These are phyloP conservation scores for Dromius quadrimaculatus DNA, from an alignment of 2,888 invertebrate species.

Conservation along the genomic window DNA sequence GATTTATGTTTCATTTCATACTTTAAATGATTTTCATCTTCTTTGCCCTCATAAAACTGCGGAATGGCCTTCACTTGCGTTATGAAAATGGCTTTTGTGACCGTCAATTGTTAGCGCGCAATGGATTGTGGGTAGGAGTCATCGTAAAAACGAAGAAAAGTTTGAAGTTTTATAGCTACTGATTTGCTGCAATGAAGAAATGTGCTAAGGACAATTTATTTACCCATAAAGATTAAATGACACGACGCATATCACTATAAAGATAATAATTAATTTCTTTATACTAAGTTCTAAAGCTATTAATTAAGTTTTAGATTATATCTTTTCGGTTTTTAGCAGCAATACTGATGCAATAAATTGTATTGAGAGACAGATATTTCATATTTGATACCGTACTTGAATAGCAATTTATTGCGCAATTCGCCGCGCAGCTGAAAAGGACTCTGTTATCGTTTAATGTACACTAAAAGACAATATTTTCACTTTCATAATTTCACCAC, in stretches of 20 bases:
- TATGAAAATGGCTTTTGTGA: conserved; percentile 32
- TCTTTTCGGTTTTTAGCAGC: not conserved
- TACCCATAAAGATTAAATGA: conserved; percentile 4
- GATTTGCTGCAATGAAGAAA: conserved; percentile 11
- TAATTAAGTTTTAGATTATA: not conserved
- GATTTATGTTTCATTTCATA: conserved; percentile 31
- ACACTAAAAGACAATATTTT: too few relatives aligned
- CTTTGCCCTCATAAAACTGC: conserved; percentile 21
- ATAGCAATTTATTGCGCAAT: too few relatives aligned
- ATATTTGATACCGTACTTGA: too few relatives aligned
- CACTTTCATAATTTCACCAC: too few relatives aligned
- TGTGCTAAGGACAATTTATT: conserved; percentile 10
- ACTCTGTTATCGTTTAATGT: too few relatives aligned
- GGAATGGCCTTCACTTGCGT: conserved; percentile 28
- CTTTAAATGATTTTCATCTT: conserved; percentile 13
- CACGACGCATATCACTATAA: too few relatives aligned
- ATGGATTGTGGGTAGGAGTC: conserved; percentile 14
- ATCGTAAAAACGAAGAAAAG: conserved; percentile 18
- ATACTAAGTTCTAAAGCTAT: not conserved
- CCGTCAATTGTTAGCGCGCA: conserved; percentile 14
- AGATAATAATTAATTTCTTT: conserved; percentile 9
- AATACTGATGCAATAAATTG: too few relatives aligned
- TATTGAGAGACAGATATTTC: too few relatives aligned
- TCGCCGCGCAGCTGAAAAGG: too few relatives aligned
- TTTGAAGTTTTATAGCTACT: conserved; percentile 9